Base-by-base conservation (phyloP, 92 coral and sea anemone species). In the Chrysogorgia sp. region DNA sequence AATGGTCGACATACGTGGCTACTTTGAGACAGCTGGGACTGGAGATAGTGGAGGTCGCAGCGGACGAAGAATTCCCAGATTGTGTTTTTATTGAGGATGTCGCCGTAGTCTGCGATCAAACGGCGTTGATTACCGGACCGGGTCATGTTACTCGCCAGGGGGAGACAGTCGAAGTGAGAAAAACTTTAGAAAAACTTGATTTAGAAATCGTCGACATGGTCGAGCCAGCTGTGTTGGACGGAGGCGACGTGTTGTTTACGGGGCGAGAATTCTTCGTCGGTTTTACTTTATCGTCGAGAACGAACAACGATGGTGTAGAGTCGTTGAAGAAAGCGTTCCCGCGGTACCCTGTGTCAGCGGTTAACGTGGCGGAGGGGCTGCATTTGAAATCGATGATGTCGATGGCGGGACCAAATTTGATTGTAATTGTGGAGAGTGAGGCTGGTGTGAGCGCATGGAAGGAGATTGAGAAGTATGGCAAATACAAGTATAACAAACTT, bases 161-260 rank as follows among this genome's bases (percentile, higher is more conserved):
- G 4, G 98, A 94, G 71, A 65, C 83, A 9, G 37, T 65, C 12
- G 85, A 62, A 32, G 92, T 94, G 89, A 87, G 78, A 40, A 41
- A 31, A 3, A 58, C 89, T 3, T 70, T 94, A 20, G 71, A 67
- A 57, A 61, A 66, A 1, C 81, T 91, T 25, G 98, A 91, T 32
- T 87, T 94, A 52, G 53, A 77, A 10, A 74, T 89, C 28, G 86
- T 63, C 10, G 87, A 89, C 41, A 94, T 94, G 98, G 68, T 61
- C 40, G 83, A 83, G 25, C 97, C 97, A 23, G 96, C 98, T 29
- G 32, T 28, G 49, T 65, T 94, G 24, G 98, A 94, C 49, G 98
- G 98, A 0, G 98, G 98, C 0, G 98, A 94, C 82, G 98, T 94
- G 0, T 85, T 94, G 49, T 94, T 94, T 71, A 94, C 98, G 0